Conservation (phyloP, 2,797 vertebrate genomes). For the Leontocebus nigricollis region DNA sequence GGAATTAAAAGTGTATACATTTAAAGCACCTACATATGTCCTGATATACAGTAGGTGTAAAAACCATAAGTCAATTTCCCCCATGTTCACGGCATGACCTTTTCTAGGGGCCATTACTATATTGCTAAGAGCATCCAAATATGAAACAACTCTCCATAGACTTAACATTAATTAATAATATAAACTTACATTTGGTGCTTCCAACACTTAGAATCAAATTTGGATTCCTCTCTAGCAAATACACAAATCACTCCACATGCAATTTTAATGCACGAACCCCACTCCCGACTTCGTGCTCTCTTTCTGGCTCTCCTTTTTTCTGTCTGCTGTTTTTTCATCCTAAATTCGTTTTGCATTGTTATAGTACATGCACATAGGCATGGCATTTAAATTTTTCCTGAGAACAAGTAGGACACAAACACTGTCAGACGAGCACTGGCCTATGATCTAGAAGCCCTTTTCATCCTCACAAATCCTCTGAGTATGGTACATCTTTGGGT, state of each 20-base stretch:
- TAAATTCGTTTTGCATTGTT: not conserved
- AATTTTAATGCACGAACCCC: not conserved
- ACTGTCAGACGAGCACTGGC: not conserved
- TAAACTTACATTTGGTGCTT: not conserved
- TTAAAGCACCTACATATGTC: not conserved
- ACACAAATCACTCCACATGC: accelerated
- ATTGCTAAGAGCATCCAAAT: not conserved
- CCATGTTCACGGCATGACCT: not conserved
- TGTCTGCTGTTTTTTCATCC: not conserved
- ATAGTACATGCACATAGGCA: not conserved
- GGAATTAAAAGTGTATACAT: not conserved
- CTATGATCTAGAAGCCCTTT: not conserved
- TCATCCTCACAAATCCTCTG: not conserved
- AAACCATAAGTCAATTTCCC: not conserved
- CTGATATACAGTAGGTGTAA: not conserved
- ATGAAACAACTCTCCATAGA: not conserved
- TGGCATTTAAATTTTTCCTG: not conserved
- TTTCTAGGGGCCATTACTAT: not conserved
- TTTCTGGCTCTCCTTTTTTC: not conserved
- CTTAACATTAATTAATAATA: not conserved
- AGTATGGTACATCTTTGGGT: not conserved
- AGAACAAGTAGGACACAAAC: not conserved
- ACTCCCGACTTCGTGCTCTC: not conserved
- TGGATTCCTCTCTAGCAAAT: not conserved
- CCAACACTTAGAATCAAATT: not conserved